Percentiles rank a stretch among this genome's conserved stretches.
Evolutionary conservation across 1,140 invertebrate species (phyloP).

Genomic region (Drosophila bipectinata): DNA sequence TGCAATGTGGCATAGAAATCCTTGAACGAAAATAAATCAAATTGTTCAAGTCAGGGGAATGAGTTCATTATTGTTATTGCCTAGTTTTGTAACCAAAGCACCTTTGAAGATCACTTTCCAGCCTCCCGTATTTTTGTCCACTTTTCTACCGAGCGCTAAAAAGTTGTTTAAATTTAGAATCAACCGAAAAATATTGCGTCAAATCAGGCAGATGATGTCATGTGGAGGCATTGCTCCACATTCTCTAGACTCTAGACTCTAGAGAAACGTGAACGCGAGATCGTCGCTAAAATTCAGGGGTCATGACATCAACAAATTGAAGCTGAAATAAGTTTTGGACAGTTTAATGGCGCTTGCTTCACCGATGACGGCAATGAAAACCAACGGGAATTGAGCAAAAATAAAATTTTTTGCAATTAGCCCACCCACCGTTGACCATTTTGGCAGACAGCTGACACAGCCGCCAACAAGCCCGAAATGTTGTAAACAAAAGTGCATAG

Average conservation of each 20-base stretch:
- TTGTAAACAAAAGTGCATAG: slow-evolving; percentile 49
- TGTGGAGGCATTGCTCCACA: slow-evolving; percentile 66
- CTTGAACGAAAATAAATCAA: slow-evolving; percentile 1
- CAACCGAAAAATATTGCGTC: slow-evolving; percentile 55
- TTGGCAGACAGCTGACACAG: slow-evolving; percentile 19
- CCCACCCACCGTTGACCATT: slow-evolving; percentile 4
- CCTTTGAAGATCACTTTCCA: slow-evolving; percentile 9
- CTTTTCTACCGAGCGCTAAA: slow-evolving; percentile 21
- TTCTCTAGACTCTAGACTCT: slow-evolving; percentile 14
- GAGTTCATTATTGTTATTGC: neutral
- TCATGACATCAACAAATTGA: slow-evolving; percentile 75
- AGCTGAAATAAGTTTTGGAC: slow-evolving; percentile 66
- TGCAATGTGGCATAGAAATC: neutral
- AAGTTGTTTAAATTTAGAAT: slow-evolving; percentile 70
- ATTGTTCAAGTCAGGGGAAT: neutral
- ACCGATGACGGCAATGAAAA: slow-evolving; percentile 29
- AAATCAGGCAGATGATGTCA: slow-evolving; percentile 71
- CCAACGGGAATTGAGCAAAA: slow-evolving; percentile 35
- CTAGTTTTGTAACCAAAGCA: neutral
- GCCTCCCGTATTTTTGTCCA: neutral
- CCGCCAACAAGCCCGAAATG: slow-evolving; percentile 9
- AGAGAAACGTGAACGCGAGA: slow-evolving; percentile 36
- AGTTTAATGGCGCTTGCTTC: slow-evolving; percentile 50
- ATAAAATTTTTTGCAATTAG: slow-evolving; percentile 24
- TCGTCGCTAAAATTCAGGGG: slow-evolving; percentile 51